These are phyloP conservation scores for Cochlearius cochlearius DNA, from an alignment of 2,113 vertebrate genomes.

Conservation along the genomic window DNA sequence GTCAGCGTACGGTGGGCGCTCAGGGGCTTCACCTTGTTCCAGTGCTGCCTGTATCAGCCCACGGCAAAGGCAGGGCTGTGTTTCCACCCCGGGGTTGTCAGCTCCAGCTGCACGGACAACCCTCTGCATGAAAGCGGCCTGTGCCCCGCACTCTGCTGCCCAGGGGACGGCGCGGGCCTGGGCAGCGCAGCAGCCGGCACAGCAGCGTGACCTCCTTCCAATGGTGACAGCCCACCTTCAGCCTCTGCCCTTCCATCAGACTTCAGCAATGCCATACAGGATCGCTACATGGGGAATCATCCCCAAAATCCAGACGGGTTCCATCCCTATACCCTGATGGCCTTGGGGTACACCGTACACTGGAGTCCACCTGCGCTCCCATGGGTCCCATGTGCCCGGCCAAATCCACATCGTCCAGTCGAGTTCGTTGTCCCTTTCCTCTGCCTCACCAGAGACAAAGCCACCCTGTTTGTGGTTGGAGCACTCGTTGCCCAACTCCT, in stretches of 20 bases:
- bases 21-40: background rate
- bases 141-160: background rate
- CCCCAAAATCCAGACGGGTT: background rate
- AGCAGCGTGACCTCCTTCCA: background rate
- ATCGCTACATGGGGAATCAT: background rate
- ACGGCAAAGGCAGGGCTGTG: background rate
- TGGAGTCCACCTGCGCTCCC: background rate
- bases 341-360: background rate
- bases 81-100: background rate
- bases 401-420: background rate
- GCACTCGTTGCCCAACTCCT: background rate
- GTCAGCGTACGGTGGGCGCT: accelerated
- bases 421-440: background rate
- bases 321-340: accelerated
- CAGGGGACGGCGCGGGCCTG: background rate
- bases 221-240: background rate
- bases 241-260: background rate
- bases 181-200: background rate
- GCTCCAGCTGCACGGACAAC: background rate
- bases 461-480: background rate
- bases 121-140: background rate
- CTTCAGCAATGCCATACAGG: too few relatives aligned
- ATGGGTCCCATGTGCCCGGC: accelerated
- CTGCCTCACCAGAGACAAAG: background rate
- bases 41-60: background rate